Evolutionary conservation across 2,797 vertebrate species (phyloP).

Genomic region (Buphagus erythrorhynchus): DNA sequence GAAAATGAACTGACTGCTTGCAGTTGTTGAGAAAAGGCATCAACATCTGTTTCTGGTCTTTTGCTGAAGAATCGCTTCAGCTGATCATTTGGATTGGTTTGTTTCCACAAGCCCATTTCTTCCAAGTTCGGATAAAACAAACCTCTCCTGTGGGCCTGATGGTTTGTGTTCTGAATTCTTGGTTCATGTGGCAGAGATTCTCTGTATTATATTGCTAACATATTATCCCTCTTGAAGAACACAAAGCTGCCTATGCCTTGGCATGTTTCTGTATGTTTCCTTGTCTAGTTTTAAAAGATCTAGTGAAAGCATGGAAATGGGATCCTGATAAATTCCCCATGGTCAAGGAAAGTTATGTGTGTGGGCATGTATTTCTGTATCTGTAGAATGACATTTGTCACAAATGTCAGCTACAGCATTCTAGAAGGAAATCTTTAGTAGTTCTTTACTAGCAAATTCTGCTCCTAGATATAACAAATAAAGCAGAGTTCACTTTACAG

Average conservation of each 20-base stretch:
- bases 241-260: constrained; percentile 19
- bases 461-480: not conserved
- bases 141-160: constrained; percentile 67
- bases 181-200: constrained; percentile 65
- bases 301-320: constrained; percentile 9
- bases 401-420: not conserved
- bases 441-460: not conserved
- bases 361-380: not conserved
- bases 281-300: not conserved
- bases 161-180: constrained; percentile 72
- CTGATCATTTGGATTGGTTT: constrained; percentile 74
- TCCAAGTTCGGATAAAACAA: constrained; percentile 74
- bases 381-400: not conserved
- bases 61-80: constrained; percentile 70
- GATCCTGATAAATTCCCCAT: not conserved
- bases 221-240: constrained; percentile 65
- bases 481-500: not conserved
- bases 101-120: constrained; percentile 72
- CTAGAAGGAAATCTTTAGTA: not conserved
- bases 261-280: constrained; percentile 30
- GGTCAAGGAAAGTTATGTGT: not conserved
- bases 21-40: constrained; percentile 45
- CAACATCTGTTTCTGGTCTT: constrained; percentile 78
- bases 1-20: constrained; percentile 51
- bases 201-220: constrained; percentile 65